Conservation (phyloP, 2,797 vertebrate species). For the Tympanoctomys barrerae region DNA sequence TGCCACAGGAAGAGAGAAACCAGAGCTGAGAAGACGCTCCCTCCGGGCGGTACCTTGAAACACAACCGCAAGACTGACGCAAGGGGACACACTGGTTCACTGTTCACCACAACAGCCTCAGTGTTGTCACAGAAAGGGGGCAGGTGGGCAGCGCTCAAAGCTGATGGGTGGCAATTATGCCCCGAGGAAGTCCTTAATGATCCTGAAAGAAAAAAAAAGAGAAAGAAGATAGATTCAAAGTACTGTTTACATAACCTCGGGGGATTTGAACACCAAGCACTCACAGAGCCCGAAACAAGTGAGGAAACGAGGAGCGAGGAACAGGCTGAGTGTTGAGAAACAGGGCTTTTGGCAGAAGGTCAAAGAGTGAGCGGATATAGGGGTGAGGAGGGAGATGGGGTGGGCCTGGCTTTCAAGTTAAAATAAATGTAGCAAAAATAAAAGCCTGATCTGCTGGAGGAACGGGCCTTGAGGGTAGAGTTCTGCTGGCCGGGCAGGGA, state of each 20-base stretch:
- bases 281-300: conserved; percentile 4
- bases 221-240: conserved; percentile 70
- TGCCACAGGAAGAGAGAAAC: neutral
- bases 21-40: neutral
- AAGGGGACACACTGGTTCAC: conserved; percentile 42
- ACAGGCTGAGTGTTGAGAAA: conserved; percentile 47
- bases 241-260: conserved; percentile 76
- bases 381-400: neutral
- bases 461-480: neutral
- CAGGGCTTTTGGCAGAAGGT: conserved; percentile 77
- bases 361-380: conserved; percentile 76
- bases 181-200: conserved; percentile 72
- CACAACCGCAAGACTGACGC: conserved; percentile 57
- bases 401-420: conserved; percentile 58
- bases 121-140: conserved; percentile 46
- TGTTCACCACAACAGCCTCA: conserved; percentile 30
- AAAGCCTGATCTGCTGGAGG: conserved; percentile 45
- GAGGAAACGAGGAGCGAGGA: conserved; percentile 35
- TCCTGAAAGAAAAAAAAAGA: conserved; percentile 72
- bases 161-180: conserved; percentile 56
- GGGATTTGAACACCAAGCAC: conserved; percentile 67
- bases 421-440: conserved; percentile 57
- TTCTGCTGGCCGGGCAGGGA: neutral
- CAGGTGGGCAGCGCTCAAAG: conserved; percentile 66
- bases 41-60: conserved; percentile 55